A percentile compares a stretch with the other conserved stretches of the same genome.
phyloP scores from a whole-genome alignment of 23 tunicate species.

The Phallusia fumigata region DNA sequence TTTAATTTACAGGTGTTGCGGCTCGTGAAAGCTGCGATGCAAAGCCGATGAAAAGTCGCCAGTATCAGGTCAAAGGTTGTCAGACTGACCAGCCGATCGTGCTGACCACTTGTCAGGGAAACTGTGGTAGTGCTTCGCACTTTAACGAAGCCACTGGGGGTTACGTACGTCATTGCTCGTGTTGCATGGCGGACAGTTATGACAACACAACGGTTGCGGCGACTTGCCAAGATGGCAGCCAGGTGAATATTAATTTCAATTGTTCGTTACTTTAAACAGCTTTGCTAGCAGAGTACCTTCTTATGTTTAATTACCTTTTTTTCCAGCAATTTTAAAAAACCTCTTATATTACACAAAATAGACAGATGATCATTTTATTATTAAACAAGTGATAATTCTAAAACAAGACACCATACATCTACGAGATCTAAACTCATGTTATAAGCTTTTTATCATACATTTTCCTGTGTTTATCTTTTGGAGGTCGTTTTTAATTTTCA shows the following conservation, averaged over 20 bases:
- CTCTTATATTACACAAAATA: too few species aligned
- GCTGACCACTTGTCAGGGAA: conserved; percentile 40
- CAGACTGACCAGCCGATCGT: conserved; percentile 24
- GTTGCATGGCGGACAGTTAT: conserved; percentile 36
- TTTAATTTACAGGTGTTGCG: conserved; percentile 20
- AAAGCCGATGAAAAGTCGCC: neutral
- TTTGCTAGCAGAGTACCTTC: neutral
- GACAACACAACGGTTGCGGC: conserved; percentile 34
- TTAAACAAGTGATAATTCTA: too few species aligned
- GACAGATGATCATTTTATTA: too few species aligned
- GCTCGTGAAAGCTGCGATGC: conserved; percentile 23
- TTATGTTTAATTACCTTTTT: too few species aligned
- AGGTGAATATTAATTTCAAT: neutral
- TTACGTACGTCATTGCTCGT: conserved; percentile 43
- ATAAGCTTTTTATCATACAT: too few species aligned
- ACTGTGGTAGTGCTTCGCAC: conserved; percentile 49
- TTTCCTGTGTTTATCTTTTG: too few species aligned
- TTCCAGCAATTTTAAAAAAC: too few species aligned
- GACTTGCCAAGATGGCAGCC: conserved; percentile 41
- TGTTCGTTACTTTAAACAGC: neutral
- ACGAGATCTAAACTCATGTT: too few species aligned
- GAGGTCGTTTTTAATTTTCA: too few species aligned
- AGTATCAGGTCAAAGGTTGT: conserved; percentile 19
- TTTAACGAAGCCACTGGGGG: conserved; percentile 38
- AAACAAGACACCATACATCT: too few species aligned